phyloP scores from a whole-genome alignment of 30 jellyfish, hydroid and myxozoan genomes.

The Pelagia noctiluca region DNA sequence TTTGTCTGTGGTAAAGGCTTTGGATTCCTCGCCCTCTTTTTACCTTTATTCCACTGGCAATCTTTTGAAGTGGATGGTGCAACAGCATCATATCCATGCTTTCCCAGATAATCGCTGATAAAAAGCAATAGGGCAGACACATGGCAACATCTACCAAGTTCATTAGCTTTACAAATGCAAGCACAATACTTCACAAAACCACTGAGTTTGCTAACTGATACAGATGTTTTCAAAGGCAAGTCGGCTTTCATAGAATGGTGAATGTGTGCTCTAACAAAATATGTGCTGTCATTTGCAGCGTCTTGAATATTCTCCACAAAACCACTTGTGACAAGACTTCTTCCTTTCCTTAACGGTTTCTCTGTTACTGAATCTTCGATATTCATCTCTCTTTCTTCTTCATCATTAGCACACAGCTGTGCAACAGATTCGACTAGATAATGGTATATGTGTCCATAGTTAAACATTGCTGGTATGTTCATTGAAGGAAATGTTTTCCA shows the following conservation, averaged over 20 bases:
- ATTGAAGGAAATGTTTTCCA: too few species aligned
- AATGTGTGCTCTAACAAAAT: too few species aligned
- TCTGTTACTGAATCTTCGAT: conserved; percentile 1
- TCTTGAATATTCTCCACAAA: conserved; percentile 2
- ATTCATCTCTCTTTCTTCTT: not conserved
- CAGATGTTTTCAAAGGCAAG: too few species aligned
- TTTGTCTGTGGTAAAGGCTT: not conserved
- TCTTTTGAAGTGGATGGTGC: not conserved
- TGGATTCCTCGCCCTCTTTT: conserved; percentile 1
- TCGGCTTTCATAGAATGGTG: too few species aligned
- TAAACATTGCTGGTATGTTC: conserved; percentile 1
- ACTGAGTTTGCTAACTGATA: conserved; percentile 2
- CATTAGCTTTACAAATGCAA: not conserved
- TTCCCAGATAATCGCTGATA: not conserved
- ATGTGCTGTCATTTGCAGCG: not conserved
- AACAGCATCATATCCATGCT: too few species aligned
- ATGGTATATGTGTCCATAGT: conserved; percentile 5
- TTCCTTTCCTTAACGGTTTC: too few species aligned
- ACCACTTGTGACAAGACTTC: too few species aligned
- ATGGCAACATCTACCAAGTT: conserved; percentile 18
- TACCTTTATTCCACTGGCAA: too few species aligned
- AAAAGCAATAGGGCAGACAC: conserved; percentile 19
- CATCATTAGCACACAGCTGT: too few species aligned
- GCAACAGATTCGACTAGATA: too few species aligned
- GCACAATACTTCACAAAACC: not conserved